Base-by-base conservation (phyloP, 1,140 invertebrate species). In the Lerema accius region DNA sequence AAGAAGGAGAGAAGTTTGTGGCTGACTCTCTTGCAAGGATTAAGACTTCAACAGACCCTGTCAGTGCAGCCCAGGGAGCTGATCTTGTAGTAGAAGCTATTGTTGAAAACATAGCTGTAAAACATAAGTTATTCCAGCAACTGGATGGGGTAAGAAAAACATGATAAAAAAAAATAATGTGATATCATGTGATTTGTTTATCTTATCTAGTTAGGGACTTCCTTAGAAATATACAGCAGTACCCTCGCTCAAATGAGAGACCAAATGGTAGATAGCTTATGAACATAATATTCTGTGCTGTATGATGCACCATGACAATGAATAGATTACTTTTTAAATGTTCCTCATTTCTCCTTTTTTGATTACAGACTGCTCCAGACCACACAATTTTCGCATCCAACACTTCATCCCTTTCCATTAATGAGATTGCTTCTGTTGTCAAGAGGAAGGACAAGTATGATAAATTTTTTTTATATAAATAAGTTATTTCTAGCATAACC, bases 51-150 rank as follows among this genome's bases (percentile, higher is more conserved):
- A 94, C 94, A 5, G 92, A 95, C 80, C 69, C 94, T 5, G 84
- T 91, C 1, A 91, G 91, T 39, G 91, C 94, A 51, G 94, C 95
- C 0, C 92, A 94, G 76, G 85, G 92, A 40, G 86, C 95, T 11
- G 96, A 97, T 89, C 83, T 98, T 11, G 95, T 98, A 9, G 93
- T 98, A 19, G 96, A 98, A 91, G 97, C 97, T 4, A 96, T 97
- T 82, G 93, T 97, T 58, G 97, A 98, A 82, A 97, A 97, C 78
- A 86, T 98, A 35, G 93, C 94, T 39, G 78, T 95, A 0, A 98
- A 98, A 80, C 94, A 95, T 71, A 94, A 96, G 67, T 85, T 98
- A 0, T 98, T 98, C 78, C 89, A 92, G 45, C 81, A 89, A 49
- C 86, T 94, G 26, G 94, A 95, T 84, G 76, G 71, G 49, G 92